A percentile compares a stretch with the other conserved stretches of the same genome.
These are phyloP conservation scores for Leptopilina syphax DNA, from an alignment of 2,888 invertebrate genomes.

Conservation along the genomic window DNA sequence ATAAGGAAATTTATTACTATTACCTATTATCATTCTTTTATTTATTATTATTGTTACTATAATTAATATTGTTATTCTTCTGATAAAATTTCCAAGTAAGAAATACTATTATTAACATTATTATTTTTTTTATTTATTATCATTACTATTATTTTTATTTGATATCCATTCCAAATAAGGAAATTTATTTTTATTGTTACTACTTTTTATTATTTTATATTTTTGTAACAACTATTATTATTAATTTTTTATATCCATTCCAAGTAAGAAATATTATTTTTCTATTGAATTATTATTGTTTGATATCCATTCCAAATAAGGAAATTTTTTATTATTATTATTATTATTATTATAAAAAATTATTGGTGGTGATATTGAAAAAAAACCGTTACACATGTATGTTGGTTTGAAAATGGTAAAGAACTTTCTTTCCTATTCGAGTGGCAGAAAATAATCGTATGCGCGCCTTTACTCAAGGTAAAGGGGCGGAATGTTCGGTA, in stretches of 20 bases:
- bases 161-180: no score
- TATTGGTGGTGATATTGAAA: neutral
- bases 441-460: conserved; percentile 46
- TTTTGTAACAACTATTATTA: neutral
- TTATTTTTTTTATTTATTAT: no score
- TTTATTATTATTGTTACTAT: no score
- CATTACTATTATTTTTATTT: no score
- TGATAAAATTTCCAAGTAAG: no score
- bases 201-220: neutral
- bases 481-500: conserved; percentile 69
- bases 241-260: neutral
- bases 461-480: conserved; percentile 65
- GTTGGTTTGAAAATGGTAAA: conserved; percentile 3
- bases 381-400: conserved; percentile 1
- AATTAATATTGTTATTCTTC: no score
- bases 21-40: no score
- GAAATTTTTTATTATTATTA: neutral
- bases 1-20: no score
- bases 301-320: no score
- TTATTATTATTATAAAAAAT: neutral
- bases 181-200: neutral
- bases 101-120: no score
- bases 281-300: no score
- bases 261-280: no score
- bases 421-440: conserved; percentile 9